A percentile compares a stretch with the other conserved stretches of the same genome.
Evolutionary conservation across 1,140 invertebrate species (phyloP).

Genomic region (Carposina sasakii): DNA sequence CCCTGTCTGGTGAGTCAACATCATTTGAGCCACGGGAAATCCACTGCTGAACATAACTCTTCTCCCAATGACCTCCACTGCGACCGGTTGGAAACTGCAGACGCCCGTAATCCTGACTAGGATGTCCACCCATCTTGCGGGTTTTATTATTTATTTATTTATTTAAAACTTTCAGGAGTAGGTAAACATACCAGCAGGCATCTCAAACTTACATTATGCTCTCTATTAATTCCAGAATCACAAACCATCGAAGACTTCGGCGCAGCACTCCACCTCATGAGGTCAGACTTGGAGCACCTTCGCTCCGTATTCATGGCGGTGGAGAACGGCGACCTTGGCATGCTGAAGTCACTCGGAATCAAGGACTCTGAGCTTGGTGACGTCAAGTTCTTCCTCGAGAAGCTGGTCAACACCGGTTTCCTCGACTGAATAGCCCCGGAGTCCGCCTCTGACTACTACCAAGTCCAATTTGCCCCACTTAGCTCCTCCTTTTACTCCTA

Average conservation of each 20-base stretch:
- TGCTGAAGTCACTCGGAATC: conserved; percentile 94
- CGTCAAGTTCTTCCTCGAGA: conserved; percentile 97
- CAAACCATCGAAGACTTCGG: conserved; percentile 97
- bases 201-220: no score
- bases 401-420: conserved; percentile 96
- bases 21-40: no score
- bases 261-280: conserved; percentile 87
- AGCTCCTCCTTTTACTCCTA: conserved; percentile 77
- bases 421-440: conserved; percentile 88
- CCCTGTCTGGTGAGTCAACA: conserved; percentile 85
- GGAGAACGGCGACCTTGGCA: conserved; percentile 94
- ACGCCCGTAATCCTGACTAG: no score
- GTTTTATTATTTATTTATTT: no score
- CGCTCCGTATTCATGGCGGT: conserved; percentile 96
- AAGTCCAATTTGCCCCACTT: conserved; percentile 73
- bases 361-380: conserved; percentile 97
- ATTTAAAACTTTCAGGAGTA: no score
- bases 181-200: no score
- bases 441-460: conserved; percentile 77
- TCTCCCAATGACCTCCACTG: no score
- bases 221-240: conserved; percentile 81
- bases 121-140: no score
- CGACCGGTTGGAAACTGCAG: no score
- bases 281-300: conserved; percentile 91
- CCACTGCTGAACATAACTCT: no score